phyloP scores from a whole-genome alignment of 2,888 invertebrate genomes.

The Yponomeuta sedellus region DNA sequence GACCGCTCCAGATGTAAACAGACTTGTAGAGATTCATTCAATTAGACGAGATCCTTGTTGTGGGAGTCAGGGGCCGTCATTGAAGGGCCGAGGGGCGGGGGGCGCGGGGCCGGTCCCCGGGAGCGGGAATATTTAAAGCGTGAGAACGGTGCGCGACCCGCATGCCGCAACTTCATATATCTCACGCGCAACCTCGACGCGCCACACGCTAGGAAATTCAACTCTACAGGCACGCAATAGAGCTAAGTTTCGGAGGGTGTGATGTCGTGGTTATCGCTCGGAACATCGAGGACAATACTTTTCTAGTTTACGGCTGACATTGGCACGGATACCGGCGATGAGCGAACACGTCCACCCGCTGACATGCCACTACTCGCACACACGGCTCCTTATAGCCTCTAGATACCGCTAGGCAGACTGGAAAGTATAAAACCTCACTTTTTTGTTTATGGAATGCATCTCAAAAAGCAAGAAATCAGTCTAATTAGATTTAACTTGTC shows the following conservation, averaged over 20 bases:
- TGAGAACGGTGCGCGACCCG: conserved; percentile 75
- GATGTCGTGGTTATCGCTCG: conserved; percentile 62
- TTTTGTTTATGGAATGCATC: background rate
- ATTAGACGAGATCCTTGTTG: conserved; percentile 55
- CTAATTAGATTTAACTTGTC: background rate
- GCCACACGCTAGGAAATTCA: conserved; percentile 32
- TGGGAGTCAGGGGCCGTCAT: conserved; percentile 64
- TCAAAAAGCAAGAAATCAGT: background rate
- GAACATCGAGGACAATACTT: conserved; percentile 75
- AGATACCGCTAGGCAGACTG: background rate
- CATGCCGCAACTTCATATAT: conserved; percentile 75
- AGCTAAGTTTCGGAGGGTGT: conserved; percentile 37
- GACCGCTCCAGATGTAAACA: conserved; percentile 53
- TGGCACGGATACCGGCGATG: conserved; percentile 72
- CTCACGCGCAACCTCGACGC: conserved; percentile 72
- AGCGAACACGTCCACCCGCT: conserved; percentile 61
- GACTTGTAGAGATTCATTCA: conserved; percentile 64
- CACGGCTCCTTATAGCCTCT: background rate
- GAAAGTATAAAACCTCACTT: conserved; percentile 28
- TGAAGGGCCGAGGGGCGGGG: conserved; percentile 53
- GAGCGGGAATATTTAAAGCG: conserved; percentile 76
- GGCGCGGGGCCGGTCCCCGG: conserved; percentile 37
- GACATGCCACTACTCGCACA: conserved; percentile 17
- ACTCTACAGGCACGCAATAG: conserved; percentile 42
- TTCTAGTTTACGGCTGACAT: conserved; percentile 74